Base-by-base conservation (phyloP, 2,797 vertebrate species). In the Amazona finschi region DNA sequence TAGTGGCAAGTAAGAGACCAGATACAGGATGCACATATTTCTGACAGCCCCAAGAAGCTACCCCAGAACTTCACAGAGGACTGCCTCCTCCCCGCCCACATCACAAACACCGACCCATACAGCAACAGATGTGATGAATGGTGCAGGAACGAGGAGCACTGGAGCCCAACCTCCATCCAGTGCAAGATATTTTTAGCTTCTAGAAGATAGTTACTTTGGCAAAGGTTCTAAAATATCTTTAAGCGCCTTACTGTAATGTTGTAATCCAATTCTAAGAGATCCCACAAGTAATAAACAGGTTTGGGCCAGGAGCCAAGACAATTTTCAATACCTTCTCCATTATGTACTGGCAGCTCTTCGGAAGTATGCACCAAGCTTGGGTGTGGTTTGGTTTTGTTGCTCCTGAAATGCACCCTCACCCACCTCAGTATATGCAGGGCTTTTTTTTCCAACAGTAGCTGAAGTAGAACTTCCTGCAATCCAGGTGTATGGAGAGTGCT, bases 51-150 rank as follows among this genome's bases (percentile, higher is more conserved):
- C 11, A 1, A 50, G 39, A 75, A 82, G 31, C 21, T 18, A 28
- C 52, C 12, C 18, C 13, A 52, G 65, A 39, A 36, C 31, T 31
- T 30, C 65, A 10, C n/a, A 0, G 1, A 16, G 16, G 36, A 16
- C 33, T 2, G n/a, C 27, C 62, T 44, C 46, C 72, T 89, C 65
- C 75, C 57, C 5, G 4, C 50, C 60, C 5, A 1, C 1, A 0
- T 3, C 5, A 0, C 7, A 6, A 47, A 31, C 73, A 46, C 15
- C 0, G 0, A 69, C 0, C 9, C 24, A 0, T 7, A 14, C 5
- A 5, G 65, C 4, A 14, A 53, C 2, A 58, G 43, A 15, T 17
- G 52, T 2, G 8, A 36, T 8, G 43, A 30, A 21, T 11, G 5
- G 31, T 1, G 4, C 11, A 6, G 69, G 30, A 82, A 12, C 6